Percentiles rank a stretch among this genome's conserved stretches.
These are phyloP conservation scores for Oreochromis tanganicae DNA, from an alignment of 2,113 vertebrate species.

Conservation along the genomic window DNA sequence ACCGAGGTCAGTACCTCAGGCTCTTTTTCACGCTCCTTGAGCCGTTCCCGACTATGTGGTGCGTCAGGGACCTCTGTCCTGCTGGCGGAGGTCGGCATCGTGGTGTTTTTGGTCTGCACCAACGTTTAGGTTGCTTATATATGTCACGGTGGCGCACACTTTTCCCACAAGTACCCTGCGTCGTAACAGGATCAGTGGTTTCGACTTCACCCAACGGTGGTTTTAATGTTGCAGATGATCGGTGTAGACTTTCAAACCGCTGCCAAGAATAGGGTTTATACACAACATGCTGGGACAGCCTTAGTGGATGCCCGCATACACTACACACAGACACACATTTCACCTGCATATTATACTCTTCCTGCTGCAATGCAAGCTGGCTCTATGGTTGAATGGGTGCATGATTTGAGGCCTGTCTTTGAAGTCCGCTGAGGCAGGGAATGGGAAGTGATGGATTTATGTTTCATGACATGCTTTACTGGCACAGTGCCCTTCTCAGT, in stretches of 20 bases:
- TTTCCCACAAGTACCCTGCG: not conserved
- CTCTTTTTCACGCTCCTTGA: not conserved
- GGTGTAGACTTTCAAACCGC: not conserved
- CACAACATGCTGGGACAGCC: not conserved
- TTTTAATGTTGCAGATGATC: not conserved
- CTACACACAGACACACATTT: not conserved
- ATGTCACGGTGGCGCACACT: not conserved
- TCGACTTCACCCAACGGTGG: not conserved
- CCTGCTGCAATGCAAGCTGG: constrained; percentile 7
- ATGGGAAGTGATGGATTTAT: constrained; percentile 56
- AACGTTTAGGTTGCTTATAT: not conserved
- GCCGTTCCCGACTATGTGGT: not conserved
- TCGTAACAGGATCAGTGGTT: not conserved
- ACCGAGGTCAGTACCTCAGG: not conserved
- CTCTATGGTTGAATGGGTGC: constrained; percentile 27
- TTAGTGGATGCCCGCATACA: not conserved
- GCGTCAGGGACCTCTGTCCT: not conserved
- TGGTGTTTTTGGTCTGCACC: not conserved
- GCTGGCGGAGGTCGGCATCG: not conserved
- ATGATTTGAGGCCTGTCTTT: constrained; percentile 50
- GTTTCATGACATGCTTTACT: constrained; percentile 58
- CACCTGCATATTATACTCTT: constrained; percentile 8
- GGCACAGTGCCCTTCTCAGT: constrained; percentile 45
- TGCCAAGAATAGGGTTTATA: not conserved
- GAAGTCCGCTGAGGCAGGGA: constrained; percentile 48